Percentiles rank a stretch among this genome's conserved stretches.
These are phyloP conservation scores for Pteruthius melanotis DNA, from an alignment of 2,113 vertebrate genomes.

Conservation along the genomic window DNA sequence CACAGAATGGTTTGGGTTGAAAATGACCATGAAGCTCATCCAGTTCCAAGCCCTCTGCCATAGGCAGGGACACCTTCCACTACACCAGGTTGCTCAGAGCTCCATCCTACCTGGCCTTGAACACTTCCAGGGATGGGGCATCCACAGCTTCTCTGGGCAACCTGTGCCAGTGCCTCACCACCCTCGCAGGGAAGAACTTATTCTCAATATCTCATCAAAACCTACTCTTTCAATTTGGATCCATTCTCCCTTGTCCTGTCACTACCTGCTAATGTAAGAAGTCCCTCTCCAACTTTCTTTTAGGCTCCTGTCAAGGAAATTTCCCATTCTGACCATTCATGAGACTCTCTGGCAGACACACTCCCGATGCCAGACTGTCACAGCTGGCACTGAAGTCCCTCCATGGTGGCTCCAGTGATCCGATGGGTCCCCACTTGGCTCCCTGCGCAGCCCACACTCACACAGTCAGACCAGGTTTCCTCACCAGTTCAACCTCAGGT, in stretches of 20 bases:
- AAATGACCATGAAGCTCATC: background rate
- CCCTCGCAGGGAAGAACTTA: background rate
- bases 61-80: background rate
- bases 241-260: background rate
- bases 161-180: background rate
- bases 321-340: background rate
- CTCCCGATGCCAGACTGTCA: background rate
- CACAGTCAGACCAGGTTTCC: background rate
- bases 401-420: background rate
- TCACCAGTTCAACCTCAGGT: background rate
- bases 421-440: too few species aligned
- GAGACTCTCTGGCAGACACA: background rate
- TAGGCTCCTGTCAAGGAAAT: background rate
- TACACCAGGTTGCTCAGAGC: background rate
- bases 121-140: background rate
- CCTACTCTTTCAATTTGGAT: background rate
- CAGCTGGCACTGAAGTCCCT: fast-evolving
- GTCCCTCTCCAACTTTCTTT: too few species aligned
- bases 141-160: background rate
- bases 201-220: background rate
- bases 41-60: fast-evolving
- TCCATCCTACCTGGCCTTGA: background rate
- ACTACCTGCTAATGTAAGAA: background rate
- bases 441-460: background rate
- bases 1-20: background rate